phyloP scores from a whole-genome alignment of 23 tunicate genomes.

The Oikopleura vanhoeffeni region DNA sequence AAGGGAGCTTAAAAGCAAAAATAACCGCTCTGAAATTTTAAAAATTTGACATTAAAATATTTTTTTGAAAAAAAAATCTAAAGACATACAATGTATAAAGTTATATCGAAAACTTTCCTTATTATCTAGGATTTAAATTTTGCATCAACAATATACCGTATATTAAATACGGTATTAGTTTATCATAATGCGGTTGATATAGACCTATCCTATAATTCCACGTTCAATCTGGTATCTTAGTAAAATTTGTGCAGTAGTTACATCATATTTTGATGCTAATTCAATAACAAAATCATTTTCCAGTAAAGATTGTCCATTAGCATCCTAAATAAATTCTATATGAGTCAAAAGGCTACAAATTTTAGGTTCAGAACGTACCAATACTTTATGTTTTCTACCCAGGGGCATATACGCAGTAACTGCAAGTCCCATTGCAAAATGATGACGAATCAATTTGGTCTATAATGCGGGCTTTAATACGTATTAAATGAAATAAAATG shows the following conservation, averaged over 20 bases:
- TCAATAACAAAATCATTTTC: neutral
- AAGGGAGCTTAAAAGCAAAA: no score
- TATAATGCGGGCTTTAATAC: neutral
- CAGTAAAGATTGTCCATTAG: neutral
- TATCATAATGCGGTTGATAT: no score
- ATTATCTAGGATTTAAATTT: no score
- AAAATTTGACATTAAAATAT: no score
- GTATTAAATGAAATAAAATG: neutral
- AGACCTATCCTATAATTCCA: neutral
- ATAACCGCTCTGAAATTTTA: no score
- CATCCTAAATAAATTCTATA: no score
- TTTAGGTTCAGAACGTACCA: neutral
- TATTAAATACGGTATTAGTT: no score
- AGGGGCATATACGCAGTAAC: slow-evolving; percentile 1
- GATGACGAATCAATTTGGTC: neutral
- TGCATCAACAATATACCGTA: no score
- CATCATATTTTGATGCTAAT: neutral
- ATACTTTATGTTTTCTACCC: neutral
- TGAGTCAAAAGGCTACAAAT: no score
- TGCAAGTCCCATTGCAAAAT: neutral
- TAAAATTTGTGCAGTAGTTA: neutral
- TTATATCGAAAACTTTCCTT: no score
- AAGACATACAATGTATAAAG: no score
- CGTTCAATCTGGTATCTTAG: neutral
- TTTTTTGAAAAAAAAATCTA: no score